Conservation (phyloP, 2,888 invertebrate species). For the Allygus modestus region DNA sequence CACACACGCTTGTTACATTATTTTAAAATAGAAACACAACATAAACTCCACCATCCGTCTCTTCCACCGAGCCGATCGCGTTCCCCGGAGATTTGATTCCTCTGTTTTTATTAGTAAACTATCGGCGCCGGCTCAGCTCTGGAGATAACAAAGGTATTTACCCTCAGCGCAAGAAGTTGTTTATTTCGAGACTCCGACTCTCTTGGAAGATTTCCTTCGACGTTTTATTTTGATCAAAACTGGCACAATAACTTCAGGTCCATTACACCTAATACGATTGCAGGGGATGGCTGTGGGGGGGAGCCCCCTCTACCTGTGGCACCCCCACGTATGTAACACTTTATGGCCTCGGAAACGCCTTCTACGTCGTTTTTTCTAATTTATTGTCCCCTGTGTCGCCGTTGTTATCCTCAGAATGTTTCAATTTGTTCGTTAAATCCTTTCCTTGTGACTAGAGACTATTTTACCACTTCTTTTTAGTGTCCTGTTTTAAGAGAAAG, state of each 20-base stretch:
- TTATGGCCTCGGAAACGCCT: constrained; percentile 43
- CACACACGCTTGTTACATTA: too few species aligned
- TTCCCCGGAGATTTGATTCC: too few species aligned
- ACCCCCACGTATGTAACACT: constrained; percentile 45
- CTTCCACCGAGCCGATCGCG: too few species aligned
- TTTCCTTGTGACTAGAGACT: background rate
- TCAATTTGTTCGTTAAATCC: constrained; percentile 46
- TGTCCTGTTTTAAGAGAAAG: too few species aligned
- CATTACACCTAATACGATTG: constrained; percentile 64
- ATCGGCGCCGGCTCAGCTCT: constrained; percentile 13
- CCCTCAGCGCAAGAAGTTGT: constrained; percentile 54
- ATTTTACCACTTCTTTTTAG: background rate
- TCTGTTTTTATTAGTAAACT: constrained; percentile 52
- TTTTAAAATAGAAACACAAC: too few species aligned
- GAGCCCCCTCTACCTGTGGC: constrained; percentile 51
- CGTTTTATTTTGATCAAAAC: constrained; percentile 66
- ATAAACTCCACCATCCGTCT: too few species aligned
- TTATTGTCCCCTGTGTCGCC: constrained; percentile 37
- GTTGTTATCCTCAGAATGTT: constrained; percentile 29
- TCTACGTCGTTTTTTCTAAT: constrained; percentile 53
- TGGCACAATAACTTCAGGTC: constrained; percentile 65
- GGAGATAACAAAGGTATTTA: constrained; percentile 61
- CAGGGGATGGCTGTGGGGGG: constrained; percentile 28
- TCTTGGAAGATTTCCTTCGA: constrained; percentile 61
- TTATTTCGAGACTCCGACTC: constrained; percentile 56